These are phyloP conservation scores for Laticauda colubrina DNA, from an alignment of 2,113 vertebrate species.

Conservation along the genomic window DNA sequence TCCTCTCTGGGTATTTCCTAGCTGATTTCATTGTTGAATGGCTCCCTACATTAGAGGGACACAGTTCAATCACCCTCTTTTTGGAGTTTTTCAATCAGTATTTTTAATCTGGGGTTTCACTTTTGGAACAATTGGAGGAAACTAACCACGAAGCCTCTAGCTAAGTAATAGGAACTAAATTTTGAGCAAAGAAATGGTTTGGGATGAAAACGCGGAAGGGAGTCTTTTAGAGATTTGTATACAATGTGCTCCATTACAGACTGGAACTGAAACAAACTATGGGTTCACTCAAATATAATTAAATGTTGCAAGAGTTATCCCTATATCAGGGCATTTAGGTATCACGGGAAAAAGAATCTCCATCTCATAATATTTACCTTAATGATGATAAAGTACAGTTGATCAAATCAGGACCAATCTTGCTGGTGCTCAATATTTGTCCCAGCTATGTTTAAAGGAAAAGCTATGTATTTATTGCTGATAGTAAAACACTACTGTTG, in stretches of 20 bases:
- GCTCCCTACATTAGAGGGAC: background rate
- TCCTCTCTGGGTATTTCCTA: background rate
- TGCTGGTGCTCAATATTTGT: background rate
- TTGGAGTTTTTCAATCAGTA: background rate
- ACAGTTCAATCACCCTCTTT: background rate
- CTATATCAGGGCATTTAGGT: background rate
- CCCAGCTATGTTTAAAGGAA: background rate
- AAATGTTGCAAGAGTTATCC: background rate
- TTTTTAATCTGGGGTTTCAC: background rate
- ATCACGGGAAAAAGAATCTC: background rate
- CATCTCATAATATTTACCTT: background rate
- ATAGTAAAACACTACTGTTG: background rate
- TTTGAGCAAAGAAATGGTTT: background rate
- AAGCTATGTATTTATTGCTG: background rate
- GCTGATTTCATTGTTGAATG: background rate
- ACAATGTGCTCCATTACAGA: background rate
- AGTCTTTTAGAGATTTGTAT: background rate
- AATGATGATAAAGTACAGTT: background rate
- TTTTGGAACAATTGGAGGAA: background rate
- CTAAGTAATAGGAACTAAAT: background rate
- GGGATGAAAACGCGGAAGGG: background rate
- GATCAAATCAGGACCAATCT: background rate
- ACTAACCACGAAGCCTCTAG: background rate
- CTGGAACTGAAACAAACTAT: background rate
- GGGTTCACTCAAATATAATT: background rate